Evolutionary conservation across 2,888 invertebrate species (phyloP), one percentile per base, ranked within the genome.

Genomic region (Caenorhabditis sinica): DNA sequence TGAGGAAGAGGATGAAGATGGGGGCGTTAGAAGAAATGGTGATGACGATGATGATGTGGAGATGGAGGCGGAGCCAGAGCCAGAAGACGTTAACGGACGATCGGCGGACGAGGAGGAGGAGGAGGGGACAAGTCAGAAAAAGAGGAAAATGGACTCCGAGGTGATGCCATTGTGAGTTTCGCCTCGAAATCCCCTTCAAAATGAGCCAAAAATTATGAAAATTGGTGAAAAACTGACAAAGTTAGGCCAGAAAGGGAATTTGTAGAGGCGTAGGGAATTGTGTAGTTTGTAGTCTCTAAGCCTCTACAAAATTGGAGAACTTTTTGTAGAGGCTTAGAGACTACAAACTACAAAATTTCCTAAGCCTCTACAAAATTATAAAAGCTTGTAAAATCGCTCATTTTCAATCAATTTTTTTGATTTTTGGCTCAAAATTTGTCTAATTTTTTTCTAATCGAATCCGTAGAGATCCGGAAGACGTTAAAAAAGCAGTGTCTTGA

Each of bases 21-120:
- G 73, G 6, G 79, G 73, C n/a, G n/a, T n/a, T n/a, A n/a, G n/a
- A n/a, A n/a, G 56, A 17, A 60, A 20, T 15, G 49, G 28, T 30
- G 30, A 60, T 11, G 58, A 60, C 17, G 58, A 65, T 3, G 66
- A 33, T 20, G 76, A 61, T 9, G 49, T 36, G 61, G 69, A 61
- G 5, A 56, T 56, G 15, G 65, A 30, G 63, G 17, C 15, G 25
- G 20, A 30, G 2, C 30, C n/a, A 33, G 36, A 20, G 61, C 36
- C 0, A 40, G 45, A 65, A 30, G 28, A 65, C 3, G 28, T n/a
- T 4, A 30, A 17, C n/a, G 45, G 20, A 20, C n/a, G n/a, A n/a
- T n/a, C n/a, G n/a, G n/a, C n/a, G n/a, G 8, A 40, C 13, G 58
- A 40, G 25, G 60, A 60, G 17, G n/a, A 72, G 53, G 36, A 40